phyloP scores from a whole-genome alignment of 2,888 invertebrate species.

The Hirudinaria manillensis region DNA sequence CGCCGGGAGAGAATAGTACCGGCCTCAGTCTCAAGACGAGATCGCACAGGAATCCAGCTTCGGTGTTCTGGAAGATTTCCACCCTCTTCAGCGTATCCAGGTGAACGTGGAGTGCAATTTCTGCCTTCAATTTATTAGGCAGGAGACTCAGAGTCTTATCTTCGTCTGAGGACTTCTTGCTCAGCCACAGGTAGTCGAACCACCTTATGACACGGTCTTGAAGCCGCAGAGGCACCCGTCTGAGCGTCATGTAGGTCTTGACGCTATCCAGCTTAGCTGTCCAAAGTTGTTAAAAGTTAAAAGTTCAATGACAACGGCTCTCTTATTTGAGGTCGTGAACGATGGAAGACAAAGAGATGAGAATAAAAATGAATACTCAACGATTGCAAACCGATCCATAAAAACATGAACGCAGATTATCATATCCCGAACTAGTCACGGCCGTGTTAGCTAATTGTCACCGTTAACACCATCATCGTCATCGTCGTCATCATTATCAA shows the following conservation, averaged over 20 bases:
- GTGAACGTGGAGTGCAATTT: slow-evolving; percentile 98
- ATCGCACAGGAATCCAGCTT: slow-evolving; percentile 96
- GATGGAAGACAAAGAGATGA: not conserved
- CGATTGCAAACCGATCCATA: too few relatives aligned
- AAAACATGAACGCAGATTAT: too few relatives aligned
- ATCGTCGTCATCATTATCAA: slow-evolving; percentile 23
- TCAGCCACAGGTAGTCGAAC: slow-evolving; percentile 98
- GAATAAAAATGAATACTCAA: too few relatives aligned
- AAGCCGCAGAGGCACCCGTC: slow-evolving; percentile 85
- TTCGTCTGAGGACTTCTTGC: slow-evolving; percentile 95
- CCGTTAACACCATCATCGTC: slow-evolving; percentile 36
- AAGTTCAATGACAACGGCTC: not conserved
- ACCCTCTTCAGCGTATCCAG: slow-evolving; percentile 85
- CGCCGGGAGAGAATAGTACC: slow-evolving; percentile 93
- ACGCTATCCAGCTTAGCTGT: slow-evolving; percentile 94
- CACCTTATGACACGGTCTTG: slow-evolving; percentile 97
- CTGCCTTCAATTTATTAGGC: slow-evolving; percentile 57
- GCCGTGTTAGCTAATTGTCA: slow-evolving; percentile 34
- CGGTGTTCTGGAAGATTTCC: slow-evolving; percentile 98
- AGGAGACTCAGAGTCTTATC: slow-evolving; percentile 62
- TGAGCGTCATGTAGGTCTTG: slow-evolving; percentile 95
- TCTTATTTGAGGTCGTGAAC: not conserved
- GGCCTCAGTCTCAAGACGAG: slow-evolving; percentile 87
- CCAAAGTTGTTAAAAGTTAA: not conserved
- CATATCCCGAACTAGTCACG: not conserved